Evolutionary conservation across 2,797 vertebrate genomes (phyloP).

Genomic region (Cephalopachus bancanus): DNA sequence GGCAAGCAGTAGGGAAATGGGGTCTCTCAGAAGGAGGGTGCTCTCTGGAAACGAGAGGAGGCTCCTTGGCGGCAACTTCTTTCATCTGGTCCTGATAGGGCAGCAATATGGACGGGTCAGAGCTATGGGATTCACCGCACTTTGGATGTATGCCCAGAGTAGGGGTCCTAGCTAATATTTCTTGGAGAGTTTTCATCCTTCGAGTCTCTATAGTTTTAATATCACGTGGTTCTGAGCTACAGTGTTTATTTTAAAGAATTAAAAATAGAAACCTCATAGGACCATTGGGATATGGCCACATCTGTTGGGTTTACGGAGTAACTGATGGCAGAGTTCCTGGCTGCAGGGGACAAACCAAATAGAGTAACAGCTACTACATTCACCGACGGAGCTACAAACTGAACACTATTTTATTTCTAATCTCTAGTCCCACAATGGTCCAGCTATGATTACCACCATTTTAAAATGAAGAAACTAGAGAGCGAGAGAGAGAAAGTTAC

Average conservation of each 20-base stretch:
- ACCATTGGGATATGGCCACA: not conserved
- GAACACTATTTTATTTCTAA: accelerated
- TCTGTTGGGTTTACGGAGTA: not conserved
- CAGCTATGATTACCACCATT: not conserved
- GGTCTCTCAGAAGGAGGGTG: not conserved
- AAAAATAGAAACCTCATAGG: not conserved
- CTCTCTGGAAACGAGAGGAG: not conserved
- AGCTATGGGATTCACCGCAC: too few species aligned
- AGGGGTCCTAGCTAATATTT: not conserved
- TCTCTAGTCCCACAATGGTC: not conserved
- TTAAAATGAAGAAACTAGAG: not conserved
- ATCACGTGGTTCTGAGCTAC: not conserved
- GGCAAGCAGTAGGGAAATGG: not conserved
- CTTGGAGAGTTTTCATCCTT: not conserved
- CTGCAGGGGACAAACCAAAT: not conserved
- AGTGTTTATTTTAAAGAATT: not conserved
- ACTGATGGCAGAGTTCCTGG: not conserved
- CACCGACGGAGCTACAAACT: not conserved
- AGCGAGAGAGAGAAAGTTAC: not conserved
- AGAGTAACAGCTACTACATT: not conserved
- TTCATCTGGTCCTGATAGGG: not conserved
- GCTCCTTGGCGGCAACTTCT: not conserved
- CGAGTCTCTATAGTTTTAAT: not conserved
- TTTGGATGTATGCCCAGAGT: not conserved
- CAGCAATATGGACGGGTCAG: too few species aligned